phyloP scores from a whole-genome alignment of 2,888 invertebrate genomes.

The Oscheius myriophilus region DNA sequence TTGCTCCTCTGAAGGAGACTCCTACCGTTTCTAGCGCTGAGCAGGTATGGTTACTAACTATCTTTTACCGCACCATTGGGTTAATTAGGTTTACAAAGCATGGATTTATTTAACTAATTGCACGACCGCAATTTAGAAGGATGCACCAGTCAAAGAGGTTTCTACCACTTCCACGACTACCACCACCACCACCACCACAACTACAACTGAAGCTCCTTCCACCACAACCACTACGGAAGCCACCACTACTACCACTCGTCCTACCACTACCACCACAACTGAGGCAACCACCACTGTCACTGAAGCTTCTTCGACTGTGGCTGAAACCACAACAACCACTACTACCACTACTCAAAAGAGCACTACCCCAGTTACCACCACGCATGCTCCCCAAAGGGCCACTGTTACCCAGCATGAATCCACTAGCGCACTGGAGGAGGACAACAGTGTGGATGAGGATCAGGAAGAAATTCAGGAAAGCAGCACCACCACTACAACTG shows the following conservation, averaged over 20 bases:
- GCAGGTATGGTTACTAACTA: slow-evolving; percentile 2
- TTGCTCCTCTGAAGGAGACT: slow-evolving; percentile 32
- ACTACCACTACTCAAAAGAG: slow-evolving; percentile 4
- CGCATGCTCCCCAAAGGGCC: slow-evolving; percentile 1
- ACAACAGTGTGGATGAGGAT: not conserved
- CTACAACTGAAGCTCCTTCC: slow-evolving; percentile 30
- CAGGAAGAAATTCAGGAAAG: slow-evolving; percentile 21
- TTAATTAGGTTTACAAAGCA: not conserved
- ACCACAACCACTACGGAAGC: slow-evolving; percentile 20
- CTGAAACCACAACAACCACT: slow-evolving; percentile 5
- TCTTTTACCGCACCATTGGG: not conserved
- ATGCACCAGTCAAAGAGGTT: slow-evolving; percentile 18
- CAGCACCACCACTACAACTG: slow-evolving; percentile 20
- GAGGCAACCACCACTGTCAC: slow-evolving; percentile 27
- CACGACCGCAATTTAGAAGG: slow-evolving; percentile 29
- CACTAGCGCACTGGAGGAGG: slow-evolving; percentile 10
- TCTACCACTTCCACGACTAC: slow-evolving; percentile 15
- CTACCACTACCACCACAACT: slow-evolving; percentile 25
- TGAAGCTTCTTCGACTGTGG: slow-evolving; percentile 16
- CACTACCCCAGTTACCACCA: slow-evolving; percentile 10
- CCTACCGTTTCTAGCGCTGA: slow-evolving; percentile 1
- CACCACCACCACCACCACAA: slow-evolving; percentile 15
- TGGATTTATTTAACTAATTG: not conserved
- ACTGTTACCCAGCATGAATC: not conserved
- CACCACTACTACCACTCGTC: slow-evolving; percentile 16